Percentiles rank a stretch among this genome's conserved stretches.
These are phyloP conservation scores for Nomada hirtipes DNA, from an alignment of 2,888 invertebrate genomes.

Conservation along the genomic window DNA sequence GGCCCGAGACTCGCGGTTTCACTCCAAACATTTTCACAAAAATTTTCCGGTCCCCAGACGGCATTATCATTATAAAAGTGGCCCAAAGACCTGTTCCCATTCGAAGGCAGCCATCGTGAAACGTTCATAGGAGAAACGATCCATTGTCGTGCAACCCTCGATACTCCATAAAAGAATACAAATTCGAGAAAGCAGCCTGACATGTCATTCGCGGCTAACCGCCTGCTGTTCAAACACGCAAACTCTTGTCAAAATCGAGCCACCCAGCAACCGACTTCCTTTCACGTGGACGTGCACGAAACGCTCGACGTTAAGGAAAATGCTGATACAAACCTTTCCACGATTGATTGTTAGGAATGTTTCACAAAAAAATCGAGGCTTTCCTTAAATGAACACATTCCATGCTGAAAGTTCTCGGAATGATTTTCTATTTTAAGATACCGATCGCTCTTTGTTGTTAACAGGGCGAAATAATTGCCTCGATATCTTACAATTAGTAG, in stretches of 20 bases:
- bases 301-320: too few species aligned
- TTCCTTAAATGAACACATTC: too few species aligned
- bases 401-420: too few species aligned
- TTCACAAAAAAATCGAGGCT: too few species aligned
- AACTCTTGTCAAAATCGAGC: constrained; percentile 37
- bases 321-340: too few species aligned
- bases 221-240: constrained; percentile 74
- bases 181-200: constrained; percentile 68
- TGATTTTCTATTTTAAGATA: too few species aligned
- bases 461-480: too few species aligned
- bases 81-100: constrained; percentile 45
- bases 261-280: constrained; percentile 5
- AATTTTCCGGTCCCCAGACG: constrained; percentile 37
- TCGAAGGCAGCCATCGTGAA: neutral
- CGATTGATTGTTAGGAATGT: too few species aligned
- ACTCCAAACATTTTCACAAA: constrained; percentile 24
- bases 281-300: too few species aligned
- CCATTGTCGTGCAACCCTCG: constrained; percentile 35
- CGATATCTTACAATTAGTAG: too few species aligned
- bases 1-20: constrained; percentile 36
- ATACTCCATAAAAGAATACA: constrained; percentile 65
- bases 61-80: constrained; percentile 68
- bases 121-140: neutral
- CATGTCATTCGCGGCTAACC: constrained; percentile 63
- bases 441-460: too few species aligned